Base-by-base conservation (phyloP, 2,888 invertebrate genomes). In the Lacanobia oleracea region DNA sequence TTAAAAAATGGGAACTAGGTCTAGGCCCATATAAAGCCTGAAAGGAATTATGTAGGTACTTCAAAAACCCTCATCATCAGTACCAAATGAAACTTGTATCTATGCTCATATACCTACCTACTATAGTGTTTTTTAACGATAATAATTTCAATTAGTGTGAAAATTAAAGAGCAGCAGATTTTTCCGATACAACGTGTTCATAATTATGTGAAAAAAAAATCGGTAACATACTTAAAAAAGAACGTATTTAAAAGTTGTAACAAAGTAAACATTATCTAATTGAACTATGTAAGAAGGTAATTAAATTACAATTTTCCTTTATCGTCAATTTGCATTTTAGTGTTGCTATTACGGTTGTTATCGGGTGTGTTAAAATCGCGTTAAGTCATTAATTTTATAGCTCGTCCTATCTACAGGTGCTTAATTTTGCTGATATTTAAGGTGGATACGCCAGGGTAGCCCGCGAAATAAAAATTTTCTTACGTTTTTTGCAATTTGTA, bases 321-420 rank as follows among this genome's bases (percentile, higher is more conserved):
- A 27, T 51, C 37, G 14, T 40, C 10, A 43, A 48, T 51, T 75
- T 40, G 40, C 40, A 68, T 76, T 75, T 68, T 10, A 48, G 3
- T 33, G 45, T n/a, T 12, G n/a, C 23, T 40, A 45, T 45, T 51
- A 50, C 12, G 16, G 23, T 56, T 43, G 2, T 12, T 74, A 74
- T 40, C 14, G 4, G 12, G 43, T 33, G 50, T 43, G 9, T 51
- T 8, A 73, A 65, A 65, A 61, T 54, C 21, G 45, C 14, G 14
- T 23, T 3, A 48, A 57, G 10, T 12, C 18, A 14, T 43, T 33
- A 37, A 27, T 2, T 64, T 75, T 64, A 45, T 62, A 23, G 16
- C 12, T 4, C 37, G 10, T 53, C 16, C 45, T 54, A 43, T 40
- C 3, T 57, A 18, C 10, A 27, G 18, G 21, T 18, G 6, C 1